Base-by-base conservation (phyloP, 1,140 invertebrate genomes). In the Drosophila repleta region DNA sequence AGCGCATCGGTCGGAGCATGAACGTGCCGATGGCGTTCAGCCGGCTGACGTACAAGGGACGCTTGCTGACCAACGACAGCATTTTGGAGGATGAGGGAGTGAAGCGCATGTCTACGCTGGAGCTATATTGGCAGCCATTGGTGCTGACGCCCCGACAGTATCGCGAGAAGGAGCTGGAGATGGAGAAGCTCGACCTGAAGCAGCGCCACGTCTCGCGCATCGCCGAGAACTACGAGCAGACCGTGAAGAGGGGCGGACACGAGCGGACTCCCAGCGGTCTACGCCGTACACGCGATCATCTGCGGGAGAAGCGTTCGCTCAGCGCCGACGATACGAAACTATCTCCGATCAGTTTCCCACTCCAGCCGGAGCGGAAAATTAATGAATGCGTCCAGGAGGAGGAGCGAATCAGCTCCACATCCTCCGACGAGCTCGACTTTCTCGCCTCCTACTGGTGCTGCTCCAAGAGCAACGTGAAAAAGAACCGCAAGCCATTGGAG, bases 11-110 rank as follows among this genome's bases (percentile, higher is more conserved):
- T 3, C 67, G 72, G 2, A 18, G 20, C 17, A 29, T 87, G 71
- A 48, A 48, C 39, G 82, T 87, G 29, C 82, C 82, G 26, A 87
- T 87, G 82, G 52, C 66, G n/a, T 87, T 88, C 43, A 82, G 83
- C n/a, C 65, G 79, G 18, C 20, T 87, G 61, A 51, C 71, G 0
- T 88, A 79, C 41, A 88, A 88, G 61, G 75, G 75, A 0, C 67
- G 53, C 10, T 4, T 88, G 20, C 64, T 87, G 26, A 8, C 64
- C 17, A 87, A 87, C 26, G 49, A 67, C 6, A 51, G 63, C 6
- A 48, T 79, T 10, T 56, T 87, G 5, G 83, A 88, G 48, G 75
- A 87, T 3, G 32, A 76, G 29, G 83, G 82, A 1, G 41, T 79
- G 5, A 76, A 70, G 46, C 75, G 61, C 6, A 56, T 87, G 82